Evolutionary conservation across 2,797 vertebrate species (phyloP).

Genomic region (Hafferia zeledoni): DNA sequence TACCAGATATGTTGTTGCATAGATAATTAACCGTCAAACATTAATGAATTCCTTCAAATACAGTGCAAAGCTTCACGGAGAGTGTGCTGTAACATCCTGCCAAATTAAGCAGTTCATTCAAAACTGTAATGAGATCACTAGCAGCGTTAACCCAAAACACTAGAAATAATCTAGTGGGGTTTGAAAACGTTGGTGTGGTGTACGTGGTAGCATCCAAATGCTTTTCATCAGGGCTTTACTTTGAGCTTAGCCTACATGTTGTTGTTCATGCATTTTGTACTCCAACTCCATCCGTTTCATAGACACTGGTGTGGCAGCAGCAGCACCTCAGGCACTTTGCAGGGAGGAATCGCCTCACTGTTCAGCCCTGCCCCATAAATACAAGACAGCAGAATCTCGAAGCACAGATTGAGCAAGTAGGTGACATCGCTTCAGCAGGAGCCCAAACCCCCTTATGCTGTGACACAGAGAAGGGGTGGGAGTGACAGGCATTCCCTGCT

Average conservation of each 20-base stretch:
- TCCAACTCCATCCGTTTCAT: neutral
- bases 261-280: neutral
- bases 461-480: neutral
- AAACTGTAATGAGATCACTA: neutral
- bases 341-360: neutral
- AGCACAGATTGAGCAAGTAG: neutral
- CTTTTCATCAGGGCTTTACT: neutral
- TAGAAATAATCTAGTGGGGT: neutral
- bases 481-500: neutral
- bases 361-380: neutral
- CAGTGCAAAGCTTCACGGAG: neutral
- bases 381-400: neutral
- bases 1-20: neutral
- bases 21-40: neutral
- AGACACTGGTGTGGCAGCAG: fast-evolving
- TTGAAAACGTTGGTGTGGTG: neutral
- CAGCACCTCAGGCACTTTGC: neutral
- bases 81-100: neutral
- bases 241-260: fast-evolving
- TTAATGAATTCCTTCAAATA: neutral
- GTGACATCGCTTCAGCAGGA: neutral
- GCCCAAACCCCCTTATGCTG: neutral
- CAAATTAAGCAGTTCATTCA: neutral
- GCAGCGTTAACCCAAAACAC: neutral
- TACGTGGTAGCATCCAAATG: fast-evolving